Base-by-base conservation (phyloP, 2,888 invertebrate genomes). In the Latrodectus elegans region DNA sequence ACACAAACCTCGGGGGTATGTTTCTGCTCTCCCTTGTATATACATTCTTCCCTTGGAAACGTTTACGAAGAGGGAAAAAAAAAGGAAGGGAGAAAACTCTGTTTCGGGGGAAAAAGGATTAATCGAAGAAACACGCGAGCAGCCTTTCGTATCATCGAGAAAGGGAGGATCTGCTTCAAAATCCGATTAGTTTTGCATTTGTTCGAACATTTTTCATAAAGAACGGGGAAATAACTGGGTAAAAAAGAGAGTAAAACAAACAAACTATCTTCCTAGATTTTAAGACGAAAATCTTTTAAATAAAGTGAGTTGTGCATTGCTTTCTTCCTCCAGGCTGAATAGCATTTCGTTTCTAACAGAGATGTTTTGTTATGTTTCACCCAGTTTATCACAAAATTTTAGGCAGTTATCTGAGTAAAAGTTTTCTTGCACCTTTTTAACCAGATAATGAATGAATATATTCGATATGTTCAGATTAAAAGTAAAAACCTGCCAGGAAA, bases 111-210 rank as follows among this genome's bases (percentile, higher is more conserved):
- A 72, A n/a, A 60, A 60, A 81, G 86, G 86, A 86, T 86, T 86
- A 86, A 86, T 86, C 75, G 86, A 80, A 80, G 67, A 72, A 76
- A 86, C 65, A 86, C 81, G 86, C 76, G 70, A 72, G 68, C 72
- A 64, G 65, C 51, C 72, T 86, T 53, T 81, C 70, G 49, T 85
- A 80, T 85, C 77, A 68, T 80, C 67, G 55, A 49, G 51, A 17
- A 70, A 12, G 73, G 73, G 81, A 12, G 55, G 22, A 67, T 73
- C 67, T 71, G 65, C 65, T 81, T 81, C 81, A 73, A 74, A 81
- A 81, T 81, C 78, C 84, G 84, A 84, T 84, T 84, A 84, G 78
- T 84, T 84, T 78, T 84, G 17, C 73, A 73, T 73, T 73, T 73
- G 52, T 52, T 73, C 17, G 73, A 53, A 52, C 73, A 73, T 22